Evolutionary conservation across 2,113 vertebrate genomes (phyloP).

Genomic region (Andinoacara biseriatus): DNA sequence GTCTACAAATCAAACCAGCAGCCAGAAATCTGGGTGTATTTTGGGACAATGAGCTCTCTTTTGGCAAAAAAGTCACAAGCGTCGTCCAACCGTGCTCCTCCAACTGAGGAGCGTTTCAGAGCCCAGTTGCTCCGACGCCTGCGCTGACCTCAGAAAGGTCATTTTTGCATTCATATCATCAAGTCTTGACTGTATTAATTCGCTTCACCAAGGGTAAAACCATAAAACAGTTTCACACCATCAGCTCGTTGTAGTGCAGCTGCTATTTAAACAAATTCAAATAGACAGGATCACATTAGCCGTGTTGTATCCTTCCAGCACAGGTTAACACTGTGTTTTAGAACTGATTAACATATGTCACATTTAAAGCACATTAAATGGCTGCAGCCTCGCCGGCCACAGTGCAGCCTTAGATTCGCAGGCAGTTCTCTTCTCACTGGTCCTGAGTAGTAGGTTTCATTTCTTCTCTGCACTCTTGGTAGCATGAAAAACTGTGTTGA

Average conservation of each 20-base stretch:
- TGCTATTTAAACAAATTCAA: neutral
- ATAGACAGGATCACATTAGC: constrained; percentile 3
- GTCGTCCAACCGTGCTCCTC: neutral
- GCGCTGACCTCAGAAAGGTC: neutral
- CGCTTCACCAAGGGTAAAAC: neutral
- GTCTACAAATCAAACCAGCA: neutral
- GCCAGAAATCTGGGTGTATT: constrained; percentile 4
- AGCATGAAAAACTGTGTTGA: neutral
- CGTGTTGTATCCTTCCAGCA: neutral
- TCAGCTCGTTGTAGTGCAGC: neutral
- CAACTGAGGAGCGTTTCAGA: neutral
- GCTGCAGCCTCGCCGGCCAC: neutral
- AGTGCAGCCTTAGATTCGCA: neutral
- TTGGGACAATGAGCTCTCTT: neutral
- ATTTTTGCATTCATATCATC: constrained; percentile 5
- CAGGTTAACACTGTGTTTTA: neutral
- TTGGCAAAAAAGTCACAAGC: neutral
- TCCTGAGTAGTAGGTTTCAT: neutral
- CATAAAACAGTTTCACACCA: neutral
- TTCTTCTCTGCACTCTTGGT: neutral
- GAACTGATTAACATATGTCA: constrained; percentile 6
- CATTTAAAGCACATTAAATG: neutral
- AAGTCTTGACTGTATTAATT: neutral
- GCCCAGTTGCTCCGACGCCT: neutral
- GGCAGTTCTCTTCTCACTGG: neutral